These are phyloP conservation scores for Dendrolimus pini DNA, from an alignment of 2,888 invertebrate species.

Conservation along the genomic window DNA sequence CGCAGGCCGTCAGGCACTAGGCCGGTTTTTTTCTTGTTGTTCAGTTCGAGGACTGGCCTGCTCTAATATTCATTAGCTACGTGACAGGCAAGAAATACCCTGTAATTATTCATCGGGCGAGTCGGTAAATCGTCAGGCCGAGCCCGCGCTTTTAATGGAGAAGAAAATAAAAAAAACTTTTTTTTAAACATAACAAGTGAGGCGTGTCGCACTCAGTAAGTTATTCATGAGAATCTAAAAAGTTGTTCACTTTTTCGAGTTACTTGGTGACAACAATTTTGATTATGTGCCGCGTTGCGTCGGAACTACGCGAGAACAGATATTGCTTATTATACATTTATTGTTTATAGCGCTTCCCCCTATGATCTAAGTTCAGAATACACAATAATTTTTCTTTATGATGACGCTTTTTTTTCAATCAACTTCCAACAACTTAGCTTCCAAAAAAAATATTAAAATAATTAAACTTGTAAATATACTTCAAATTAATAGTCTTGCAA, in stretches of 20 bases:
- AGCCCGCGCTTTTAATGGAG: conserved; percentile 55
- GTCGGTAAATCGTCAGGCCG: conserved; percentile 60
- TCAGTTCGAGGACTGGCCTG: conserved; percentile 14
- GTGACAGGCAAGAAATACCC: conserved; percentile 70
- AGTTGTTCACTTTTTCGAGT: conserved; percentile 33
- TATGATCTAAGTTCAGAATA: neutral
- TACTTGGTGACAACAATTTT: conserved; percentile 32
- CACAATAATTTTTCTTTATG: neutral
- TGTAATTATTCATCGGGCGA: conserved; percentile 69
- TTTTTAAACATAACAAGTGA: conserved; percentile 66
- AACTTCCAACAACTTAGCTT: neutral
- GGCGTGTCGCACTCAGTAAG: conserved; percentile 53
- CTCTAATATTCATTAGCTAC: conserved; percentile 69
- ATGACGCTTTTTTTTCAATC: neutral
- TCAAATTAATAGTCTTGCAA: no score
- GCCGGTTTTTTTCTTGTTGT: conserved; percentile 7
- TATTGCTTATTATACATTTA: conserved; percentile 6
- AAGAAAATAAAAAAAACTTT: conserved; percentile 57
- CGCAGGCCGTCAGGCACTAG: neutral
- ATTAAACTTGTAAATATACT: no score
- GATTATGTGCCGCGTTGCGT: conserved; percentile 43
- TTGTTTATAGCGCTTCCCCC: conserved; percentile 1
- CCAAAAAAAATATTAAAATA: no score
- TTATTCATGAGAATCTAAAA: conserved; percentile 62
- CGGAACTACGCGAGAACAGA: conserved; percentile 9